Conservation (phyloP, 2,888 invertebrate genomes). For the Seira musarum region DNA sequence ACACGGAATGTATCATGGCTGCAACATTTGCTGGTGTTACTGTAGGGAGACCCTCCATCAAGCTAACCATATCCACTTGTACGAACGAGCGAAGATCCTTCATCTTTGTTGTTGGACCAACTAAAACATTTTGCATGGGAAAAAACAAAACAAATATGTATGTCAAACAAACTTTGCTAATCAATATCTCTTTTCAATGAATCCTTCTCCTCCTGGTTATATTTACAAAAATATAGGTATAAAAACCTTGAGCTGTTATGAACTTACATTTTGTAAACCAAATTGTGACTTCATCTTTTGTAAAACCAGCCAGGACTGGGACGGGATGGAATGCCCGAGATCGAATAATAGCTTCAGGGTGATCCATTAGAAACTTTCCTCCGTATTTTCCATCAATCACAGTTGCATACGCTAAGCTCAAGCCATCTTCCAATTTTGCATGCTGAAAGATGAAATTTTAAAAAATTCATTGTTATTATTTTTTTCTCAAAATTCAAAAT, state of each 20-base stretch:
- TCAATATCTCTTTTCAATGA: too few species aligned
- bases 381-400: slow-evolving; percentile 72
- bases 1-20: slow-evolving; percentile 69
- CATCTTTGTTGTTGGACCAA: slow-evolving; percentile 69
- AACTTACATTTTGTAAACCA: slow-evolving; percentile 71
- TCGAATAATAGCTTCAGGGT: slow-evolving; percentile 71
- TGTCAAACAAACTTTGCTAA: too few species aligned
- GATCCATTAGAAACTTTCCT: slow-evolving; percentile 71
- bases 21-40: slow-evolving; percentile 69
- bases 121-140: too few species aligned
- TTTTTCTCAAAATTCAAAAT: too few species aligned
- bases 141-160: too few species aligned
- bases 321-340: slow-evolving; percentile 70
- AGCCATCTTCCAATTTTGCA: slow-evolving; percentile 70
- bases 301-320: slow-evolving; percentile 71
- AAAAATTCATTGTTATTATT: too few species aligned
- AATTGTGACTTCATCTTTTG: slow-evolving; percentile 72
- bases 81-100: slow-evolving; percentile 69
- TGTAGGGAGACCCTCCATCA: slow-evolving; percentile 67
- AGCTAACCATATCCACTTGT: slow-evolving; percentile 69
- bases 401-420: slow-evolving; percentile 72
- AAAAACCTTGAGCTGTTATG: too few species aligned
- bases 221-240: too few species aligned
- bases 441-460: slow-evolving; percentile 54
- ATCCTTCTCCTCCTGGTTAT: too few species aligned